Evolutionary conservation across 1,140 invertebrate species (phyloP), one percentile per base, ranked within the genome.

Genomic region (Ooceraea biroi): DNA sequence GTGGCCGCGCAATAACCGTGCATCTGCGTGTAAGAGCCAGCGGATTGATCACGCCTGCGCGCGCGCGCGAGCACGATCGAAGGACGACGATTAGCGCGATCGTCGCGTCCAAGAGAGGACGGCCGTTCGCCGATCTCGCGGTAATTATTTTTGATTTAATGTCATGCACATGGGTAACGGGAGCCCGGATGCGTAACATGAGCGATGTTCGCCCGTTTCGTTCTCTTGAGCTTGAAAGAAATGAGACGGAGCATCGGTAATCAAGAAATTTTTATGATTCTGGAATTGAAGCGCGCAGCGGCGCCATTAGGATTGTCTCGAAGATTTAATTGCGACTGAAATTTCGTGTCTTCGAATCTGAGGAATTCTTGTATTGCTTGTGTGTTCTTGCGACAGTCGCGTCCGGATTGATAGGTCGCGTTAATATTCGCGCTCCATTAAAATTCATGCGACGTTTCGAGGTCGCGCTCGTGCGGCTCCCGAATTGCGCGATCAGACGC

Each of bases 21-120:
- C 76, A 80, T 80, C 76, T 71, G 76, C 65, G 71, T 78, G 65
- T 57, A 80, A 71, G 65, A 80, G 65, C 12, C 63, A 63, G 76
- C 63, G 76, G 76, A 69, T 69, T 78, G 63, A 78, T 44, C 36
- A 63, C 61, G 74, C 30, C 30, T 68, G 61, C 48, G 63, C 48
- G 36, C 27, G 36, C 17, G 60, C 76, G 63, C 48, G 36, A n/a
- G 36, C 17, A 44, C 76, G 65, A 80, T 46, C 76, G 65, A 71
- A 57, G 60, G 50, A 69, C 74, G 76, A 80, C 63, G 55, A 65
- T 69, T 57, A 65, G 36, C 4, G 76, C 50, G 63, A 69, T 57
- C 30, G 36, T 41, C 76, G 30, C 61, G 46, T 19, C 30, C 46
- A 63, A 57, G 76, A 41, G 76, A 55, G 69, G 63, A 69, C 36